These are phyloP conservation scores for Mesorhabditis sp. DNA, from an alignment of 2,888 invertebrate genomes.

Conservation along the genomic window DNA sequence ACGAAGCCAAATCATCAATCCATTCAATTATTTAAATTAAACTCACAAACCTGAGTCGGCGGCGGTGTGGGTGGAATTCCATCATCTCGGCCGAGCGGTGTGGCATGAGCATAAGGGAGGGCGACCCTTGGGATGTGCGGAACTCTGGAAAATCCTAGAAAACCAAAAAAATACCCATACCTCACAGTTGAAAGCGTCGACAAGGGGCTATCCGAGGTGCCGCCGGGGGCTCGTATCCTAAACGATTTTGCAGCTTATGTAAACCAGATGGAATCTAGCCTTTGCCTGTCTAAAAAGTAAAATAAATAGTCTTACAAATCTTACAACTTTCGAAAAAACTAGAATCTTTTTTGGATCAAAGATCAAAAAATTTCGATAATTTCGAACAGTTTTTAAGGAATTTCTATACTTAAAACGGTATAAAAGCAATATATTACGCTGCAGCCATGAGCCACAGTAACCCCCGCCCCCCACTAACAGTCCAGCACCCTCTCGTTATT, in stretches of 20 bases:
- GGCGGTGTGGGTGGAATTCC: slow-evolving; percentile 1
- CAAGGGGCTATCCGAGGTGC: background rate
- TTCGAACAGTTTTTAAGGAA: too few relatives aligned
- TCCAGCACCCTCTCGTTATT: background rate
- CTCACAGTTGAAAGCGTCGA: background rate
- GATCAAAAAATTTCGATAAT: too few relatives aligned
- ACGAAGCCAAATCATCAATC: too few relatives aligned
- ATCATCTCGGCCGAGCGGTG: background rate
- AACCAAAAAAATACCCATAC: background rate
- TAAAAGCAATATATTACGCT: too few relatives aligned
- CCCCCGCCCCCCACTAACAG: too few relatives aligned
- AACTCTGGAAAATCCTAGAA: background rate
- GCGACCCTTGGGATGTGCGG: background rate
- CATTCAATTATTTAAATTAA: too few relatives aligned
- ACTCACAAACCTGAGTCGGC: background rate
- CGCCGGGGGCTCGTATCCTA: background rate
- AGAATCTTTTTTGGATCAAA: background rate
- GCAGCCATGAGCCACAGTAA: too few relatives aligned
- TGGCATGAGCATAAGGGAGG: too few relatives aligned
- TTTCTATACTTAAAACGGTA: too few relatives aligned
- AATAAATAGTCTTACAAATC: background rate
- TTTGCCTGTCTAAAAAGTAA: background rate
- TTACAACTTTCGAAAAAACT: background rate
- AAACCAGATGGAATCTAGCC: too few relatives aligned
- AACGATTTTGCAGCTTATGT: background rate